A percentile compares a stretch with the other conserved stretches of the same genome.
Evolutionary conservation across 2,797 vertebrate genomes (phyloP).

Genomic region (Darevskia nairensis): DNA sequence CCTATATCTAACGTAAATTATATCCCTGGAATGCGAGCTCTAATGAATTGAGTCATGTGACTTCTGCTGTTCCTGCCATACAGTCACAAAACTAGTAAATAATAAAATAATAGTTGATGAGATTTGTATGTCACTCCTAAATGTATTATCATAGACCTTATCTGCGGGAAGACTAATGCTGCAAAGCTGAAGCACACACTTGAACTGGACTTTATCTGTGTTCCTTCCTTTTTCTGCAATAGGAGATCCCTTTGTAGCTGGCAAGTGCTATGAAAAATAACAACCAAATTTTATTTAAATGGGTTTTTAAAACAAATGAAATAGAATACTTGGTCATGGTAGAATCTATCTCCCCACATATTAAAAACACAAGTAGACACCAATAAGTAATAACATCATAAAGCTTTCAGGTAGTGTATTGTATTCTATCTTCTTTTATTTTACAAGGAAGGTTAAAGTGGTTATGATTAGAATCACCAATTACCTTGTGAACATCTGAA

Average conservation of each 20-base stretch:
- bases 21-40: constrained; percentile 38
- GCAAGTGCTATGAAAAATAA: constrained; percentile 44
- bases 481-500: constrained; percentile 53
- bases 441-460: constrained; percentile 48
- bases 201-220: constrained; percentile 8
- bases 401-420: constrained; percentile 41
- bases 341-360: not conserved
- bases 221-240: constrained; percentile 47
- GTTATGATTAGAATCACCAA: constrained; percentile 42
- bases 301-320: constrained; percentile 46
- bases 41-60: constrained; percentile 31
- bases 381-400: constrained; percentile 49
- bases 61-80: constrained; percentile 35
- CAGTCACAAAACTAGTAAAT: constrained; percentile 49
- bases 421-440: constrained; percentile 41
- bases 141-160: constrained; percentile 3
- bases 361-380: constrained; percentile 46
- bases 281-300: constrained; percentile 52
- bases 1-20: not conserved
- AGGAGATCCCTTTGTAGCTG: constrained; percentile 31
- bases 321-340: constrained; percentile 4
- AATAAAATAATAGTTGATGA: constrained; percentile 39
- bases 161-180: constrained; percentile 40
- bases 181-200: constrained; percentile 15
- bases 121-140: constrained; percentile 20